Evolutionary conservation across 2,797 vertebrate species (phyloP).

Genomic region (Heliangelus exortis): DNA sequence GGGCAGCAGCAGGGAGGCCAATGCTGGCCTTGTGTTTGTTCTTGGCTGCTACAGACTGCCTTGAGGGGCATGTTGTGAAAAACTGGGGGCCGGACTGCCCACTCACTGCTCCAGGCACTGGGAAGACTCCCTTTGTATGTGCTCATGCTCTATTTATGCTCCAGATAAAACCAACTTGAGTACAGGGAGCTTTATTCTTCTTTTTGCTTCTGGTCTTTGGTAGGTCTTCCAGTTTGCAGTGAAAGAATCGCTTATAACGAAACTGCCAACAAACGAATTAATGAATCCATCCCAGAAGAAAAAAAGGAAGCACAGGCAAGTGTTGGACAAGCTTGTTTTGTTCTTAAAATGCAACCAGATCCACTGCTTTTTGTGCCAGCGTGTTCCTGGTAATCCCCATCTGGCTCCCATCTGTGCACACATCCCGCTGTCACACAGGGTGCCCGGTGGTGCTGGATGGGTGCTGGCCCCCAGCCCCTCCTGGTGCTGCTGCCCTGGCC

Average conservation of each 20-base stretch:
- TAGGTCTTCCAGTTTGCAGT: conserved; percentile 97
- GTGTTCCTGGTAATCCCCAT: conserved; percentile 52
- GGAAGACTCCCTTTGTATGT: neutral
- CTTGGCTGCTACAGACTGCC: neutral
- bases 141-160: neutral
- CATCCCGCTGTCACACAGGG: neutral
- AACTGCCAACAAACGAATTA: conserved; percentile 89
- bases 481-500: neutral
- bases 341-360: conserved; percentile 45
- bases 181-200: neutral
- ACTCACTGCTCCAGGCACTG: neutral
- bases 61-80: fast-evolving
- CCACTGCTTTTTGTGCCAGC: conserved; percentile 2
- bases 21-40: neutral
- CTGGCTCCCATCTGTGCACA: conserved; percentile 26
- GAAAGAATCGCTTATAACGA: conserved; percentile 92
- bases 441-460: neutral
- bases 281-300: conserved; percentile 96
- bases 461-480: neutral
- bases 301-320: conserved; percentile 96
- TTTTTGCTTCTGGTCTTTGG: neutral
- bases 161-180: neutral
- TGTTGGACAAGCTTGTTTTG: conserved; percentile 35
- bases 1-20: no score
- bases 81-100: neutral